Base-by-base conservation (phyloP, 2,113 vertebrate species). In the Malaclemys terrapin region DNA sequence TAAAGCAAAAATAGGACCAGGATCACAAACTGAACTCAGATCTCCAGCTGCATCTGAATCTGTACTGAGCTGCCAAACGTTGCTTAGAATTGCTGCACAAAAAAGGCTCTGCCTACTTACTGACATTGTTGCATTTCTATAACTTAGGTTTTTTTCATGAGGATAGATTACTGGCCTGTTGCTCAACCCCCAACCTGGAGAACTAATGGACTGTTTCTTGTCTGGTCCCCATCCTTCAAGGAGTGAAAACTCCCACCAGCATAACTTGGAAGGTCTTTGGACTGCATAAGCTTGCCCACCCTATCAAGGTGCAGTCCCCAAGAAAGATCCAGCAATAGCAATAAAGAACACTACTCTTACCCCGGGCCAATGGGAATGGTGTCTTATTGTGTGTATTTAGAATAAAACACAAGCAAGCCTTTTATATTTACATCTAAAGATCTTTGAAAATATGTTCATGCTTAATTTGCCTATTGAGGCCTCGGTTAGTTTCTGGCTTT, bases 221-320 rank as follows among this genome's bases (percentile, higher is more conserved):
- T 20, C 0, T 87, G 16, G 7, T 45, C 69, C 1, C 19, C 1
- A 2, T 72, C 86, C 0, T 1, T 22, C 47, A 0, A 0, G 12
- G 78, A 72, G 22, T 79, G 85, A 25, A 0, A 84, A 20, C 8
- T 14, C 57, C 29, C 52, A 12, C 42, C 69, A 31, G 16, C 35
- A 35, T 31, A 38, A 57, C 42, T 31, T 14, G 45, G 45, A 65
- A 25, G 80, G 80, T 82, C 10, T 22, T 14, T 56, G 27, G 49
- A 85, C 81, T 10, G 10, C 16, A 4, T 42, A 80, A 90, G 49
- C 10, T 27, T 83, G 54, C 85, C 35, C 27, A 83, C 31, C 50
- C 3, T 50, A 13, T 45, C 38, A 56, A 20, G 17, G 52, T 87
- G 35, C 20, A 56, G 12, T 25, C 38, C 62, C 84, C 10, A 78